phyloP scores from a whole-genome alignment of 2,113 vertebrate genomes.

The Glaucidium brasilianum region DNA sequence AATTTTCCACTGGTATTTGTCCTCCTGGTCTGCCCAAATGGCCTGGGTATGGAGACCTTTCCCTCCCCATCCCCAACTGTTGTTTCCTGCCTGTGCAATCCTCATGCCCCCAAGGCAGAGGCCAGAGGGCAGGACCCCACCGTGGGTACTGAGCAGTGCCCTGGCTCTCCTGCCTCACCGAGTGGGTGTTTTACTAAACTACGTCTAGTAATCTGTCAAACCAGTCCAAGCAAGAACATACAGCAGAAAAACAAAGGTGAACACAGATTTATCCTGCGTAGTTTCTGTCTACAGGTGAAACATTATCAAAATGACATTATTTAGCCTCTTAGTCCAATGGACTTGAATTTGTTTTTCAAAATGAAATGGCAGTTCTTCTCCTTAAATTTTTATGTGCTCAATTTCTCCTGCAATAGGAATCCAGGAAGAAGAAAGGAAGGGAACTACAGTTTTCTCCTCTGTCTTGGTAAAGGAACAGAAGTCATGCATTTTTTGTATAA shows the following conservation, averaged over 20 bases:
- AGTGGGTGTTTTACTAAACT: too few relatives aligned
- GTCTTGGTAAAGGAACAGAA: not conserved
- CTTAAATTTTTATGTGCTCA: not conserved
- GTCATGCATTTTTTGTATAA: not conserved
- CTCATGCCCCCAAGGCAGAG: fast-evolving
- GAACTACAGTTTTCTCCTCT: not conserved
- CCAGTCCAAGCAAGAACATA: not conserved
- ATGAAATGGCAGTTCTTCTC: not conserved
- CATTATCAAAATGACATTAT: not conserved
- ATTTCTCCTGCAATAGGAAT: not conserved
- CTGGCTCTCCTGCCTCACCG: not conserved
- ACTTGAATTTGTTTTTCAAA: not conserved
- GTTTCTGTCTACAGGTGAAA: not conserved
- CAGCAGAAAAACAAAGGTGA: not conserved
- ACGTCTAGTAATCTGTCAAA: not conserved
- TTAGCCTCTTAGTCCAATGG: not conserved
- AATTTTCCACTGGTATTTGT: not conserved
- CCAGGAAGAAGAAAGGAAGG: not conserved
- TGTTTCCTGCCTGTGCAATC: not conserved
- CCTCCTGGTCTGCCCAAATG: not conserved
- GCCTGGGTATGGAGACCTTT: not conserved
- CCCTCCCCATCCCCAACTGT: not conserved
- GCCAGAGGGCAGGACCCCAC: not conserved
- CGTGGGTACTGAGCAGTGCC: fast-evolving
- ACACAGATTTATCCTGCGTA: not conserved